A percentile compares a stretch with the other conserved stretches of the same genome.
Evolutionary conservation across 2,888 invertebrate species (phyloP).

Genomic region (Diplazon laetatorius): DNA sequence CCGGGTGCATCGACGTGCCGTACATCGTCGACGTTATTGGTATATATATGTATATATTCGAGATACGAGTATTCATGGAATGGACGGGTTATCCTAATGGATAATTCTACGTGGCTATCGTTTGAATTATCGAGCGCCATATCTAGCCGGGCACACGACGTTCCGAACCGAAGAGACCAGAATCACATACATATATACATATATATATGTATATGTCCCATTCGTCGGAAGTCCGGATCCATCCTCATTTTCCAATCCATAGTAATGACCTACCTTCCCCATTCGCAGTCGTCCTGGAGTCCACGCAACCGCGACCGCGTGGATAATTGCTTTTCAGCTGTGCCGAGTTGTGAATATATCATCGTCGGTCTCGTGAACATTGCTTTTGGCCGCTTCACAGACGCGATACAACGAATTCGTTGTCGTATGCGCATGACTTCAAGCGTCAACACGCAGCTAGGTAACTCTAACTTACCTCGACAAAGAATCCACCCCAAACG

Average conservation of each 20-base stretch:
- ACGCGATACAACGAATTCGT: too few relatives aligned
- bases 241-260: conserved; percentile 8
- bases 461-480: conserved; percentile 86
- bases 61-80: conserved; percentile 44
- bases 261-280: background rate
- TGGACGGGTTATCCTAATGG: conserved; percentile 36
- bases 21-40: conserved; percentile 17
- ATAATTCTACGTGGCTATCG: conserved; percentile 30
- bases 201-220: conserved; percentile 24
- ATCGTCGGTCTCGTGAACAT: too few relatives aligned
- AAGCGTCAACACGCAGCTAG: too few relatives aligned
- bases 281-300: background rate
- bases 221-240: background rate
- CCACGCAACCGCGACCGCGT: too few relatives aligned
- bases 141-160: background rate
- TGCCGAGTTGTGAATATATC: background rate
- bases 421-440: too few relatives aligned
- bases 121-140: conserved; percentile 13
- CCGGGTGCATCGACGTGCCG: background rate
- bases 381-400: too few relatives aligned
- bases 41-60: too few relatives aligned
- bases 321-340: conserved; percentile 1
- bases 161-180: background rate
- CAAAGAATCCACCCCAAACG: conserved; percentile 91
- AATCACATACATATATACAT: background rate